These are phyloP conservation scores for Apis mellifera DNA, from an alignment of 1,140 invertebrate genomes.

Conservation along the genomic window DNA sequence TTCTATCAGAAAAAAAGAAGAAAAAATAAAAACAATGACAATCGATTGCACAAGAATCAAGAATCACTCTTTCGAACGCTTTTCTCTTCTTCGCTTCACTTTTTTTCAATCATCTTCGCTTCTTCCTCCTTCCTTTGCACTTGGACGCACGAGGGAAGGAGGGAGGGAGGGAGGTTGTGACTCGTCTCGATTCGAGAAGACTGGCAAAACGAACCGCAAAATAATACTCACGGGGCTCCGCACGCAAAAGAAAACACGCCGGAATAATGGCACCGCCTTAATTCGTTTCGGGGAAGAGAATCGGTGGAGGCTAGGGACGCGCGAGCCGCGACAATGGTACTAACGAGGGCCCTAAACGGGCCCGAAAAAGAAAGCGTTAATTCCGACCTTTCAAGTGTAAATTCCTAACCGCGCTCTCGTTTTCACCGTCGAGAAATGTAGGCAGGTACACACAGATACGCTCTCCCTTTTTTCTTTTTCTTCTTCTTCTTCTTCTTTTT, in stretches of 20 bases:
- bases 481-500: too few relatives aligned
- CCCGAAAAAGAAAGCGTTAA: conserved; percentile 55
- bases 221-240: conserved; percentile 13
- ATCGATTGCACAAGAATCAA: too few relatives aligned
- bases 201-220: conserved; percentile 10
- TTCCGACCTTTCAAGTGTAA: conserved; percentile 60
- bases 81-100: conserved; percentile 17
- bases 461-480: not conserved
- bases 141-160: conserved; percentile 6
- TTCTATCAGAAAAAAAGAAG: too few relatives aligned
- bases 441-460: not conserved
- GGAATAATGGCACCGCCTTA: conserved; percentile 46
- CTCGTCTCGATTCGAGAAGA: not conserved
- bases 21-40: not conserved
- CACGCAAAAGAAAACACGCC: conserved; percentile 45
- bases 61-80: conserved; percentile 6
- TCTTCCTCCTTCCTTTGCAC: conserved; percentile 27
- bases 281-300: conserved; percentile 43
- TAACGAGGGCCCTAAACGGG: conserved; percentile 42
- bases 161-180: not conserved
- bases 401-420: conserved; percentile 45
- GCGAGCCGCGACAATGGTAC: conserved; percentile 49
- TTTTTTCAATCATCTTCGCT: conserved; percentile 2
- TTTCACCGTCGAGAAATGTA: conserved; percentile 1
- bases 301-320: conserved; percentile 12